phyloP scores from a whole-genome alignment of 2,888 invertebrate species.

The Penaeus monodon region DNA sequence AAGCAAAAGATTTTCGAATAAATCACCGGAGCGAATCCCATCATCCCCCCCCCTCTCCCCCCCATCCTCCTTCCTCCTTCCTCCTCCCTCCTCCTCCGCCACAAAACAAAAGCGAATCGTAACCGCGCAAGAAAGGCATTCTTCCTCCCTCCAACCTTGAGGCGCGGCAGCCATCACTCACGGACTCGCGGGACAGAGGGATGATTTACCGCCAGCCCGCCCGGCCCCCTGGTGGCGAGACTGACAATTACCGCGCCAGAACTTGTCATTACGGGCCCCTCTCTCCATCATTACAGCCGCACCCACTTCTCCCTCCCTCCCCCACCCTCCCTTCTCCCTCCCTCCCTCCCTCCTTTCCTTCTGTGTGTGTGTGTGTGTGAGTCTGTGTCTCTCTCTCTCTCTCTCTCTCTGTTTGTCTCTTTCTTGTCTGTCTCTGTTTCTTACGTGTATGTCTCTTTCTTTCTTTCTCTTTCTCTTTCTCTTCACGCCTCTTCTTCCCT shows the following conservation, averaged over 20 bases:
- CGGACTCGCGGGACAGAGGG: slow-evolving; percentile 39
- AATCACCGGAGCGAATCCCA: too few species aligned
- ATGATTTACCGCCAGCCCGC: slow-evolving; percentile 47
- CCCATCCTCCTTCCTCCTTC: not conserved
- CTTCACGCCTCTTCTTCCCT: too few species aligned
- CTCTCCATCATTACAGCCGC: slow-evolving; percentile 38
- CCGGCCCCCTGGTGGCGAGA: slow-evolving; percentile 52
- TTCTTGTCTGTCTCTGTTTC: too few species aligned
- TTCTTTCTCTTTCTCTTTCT: too few species aligned
- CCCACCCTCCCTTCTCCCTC: slow-evolving; percentile 6
- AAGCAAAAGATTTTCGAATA: too few species aligned
- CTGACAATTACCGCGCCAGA: slow-evolving; percentile 54
- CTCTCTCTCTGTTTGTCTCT: too few species aligned
- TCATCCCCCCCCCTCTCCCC: too few species aligned
- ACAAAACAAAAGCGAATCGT: slow-evolving; percentile 12
- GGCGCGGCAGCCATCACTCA: slow-evolving; percentile 38
- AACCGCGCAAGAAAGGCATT: not conserved
- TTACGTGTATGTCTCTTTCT: too few species aligned
- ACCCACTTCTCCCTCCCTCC: not conserved
- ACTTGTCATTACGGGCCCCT: slow-evolving; percentile 47
- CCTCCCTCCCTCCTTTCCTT: not conserved
- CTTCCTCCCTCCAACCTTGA: too few species aligned
- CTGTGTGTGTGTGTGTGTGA: too few species aligned
- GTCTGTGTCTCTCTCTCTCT: too few species aligned
- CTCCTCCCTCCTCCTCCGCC: not conserved